A percentile compares a stretch with the other conserved stretches of the same genome.
Evolutionary conservation across 2,888 invertebrate species (phyloP).

Genomic region (Prosopocoilus inquinatus): DNA sequence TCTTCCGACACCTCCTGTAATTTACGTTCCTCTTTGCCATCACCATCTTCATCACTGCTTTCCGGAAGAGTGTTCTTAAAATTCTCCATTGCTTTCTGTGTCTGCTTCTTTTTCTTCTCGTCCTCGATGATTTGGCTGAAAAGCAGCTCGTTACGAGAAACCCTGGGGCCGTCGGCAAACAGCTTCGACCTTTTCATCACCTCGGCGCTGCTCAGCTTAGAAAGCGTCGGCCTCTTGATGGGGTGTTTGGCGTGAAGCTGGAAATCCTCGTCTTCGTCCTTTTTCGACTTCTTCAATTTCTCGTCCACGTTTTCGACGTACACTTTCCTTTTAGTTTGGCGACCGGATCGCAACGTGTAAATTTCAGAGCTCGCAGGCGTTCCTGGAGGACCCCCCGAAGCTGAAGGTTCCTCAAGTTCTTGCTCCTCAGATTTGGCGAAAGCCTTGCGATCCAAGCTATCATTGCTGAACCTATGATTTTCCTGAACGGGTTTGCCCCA

Average conservation of each 20-base stretch:
- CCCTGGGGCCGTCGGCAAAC: constrained; percentile 8
- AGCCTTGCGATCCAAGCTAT: constrained; percentile 15
- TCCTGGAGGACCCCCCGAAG: constrained; percentile 5
- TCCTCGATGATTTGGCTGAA: constrained; percentile 21
- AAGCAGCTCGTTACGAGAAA: constrained; percentile 17
- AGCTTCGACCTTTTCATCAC: constrained; percentile 20
- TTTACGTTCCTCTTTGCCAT: no score
- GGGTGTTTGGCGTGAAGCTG: constrained; percentile 8
- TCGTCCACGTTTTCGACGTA: constrained; percentile 21
- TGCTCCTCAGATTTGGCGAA: constrained; percentile 2
- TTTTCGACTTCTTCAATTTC: constrained; percentile 14
- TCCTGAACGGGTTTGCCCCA: constrained; percentile 22
- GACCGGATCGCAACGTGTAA: constrained; percentile 16
- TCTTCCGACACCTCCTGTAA: no score
- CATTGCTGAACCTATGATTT: constrained; percentile 18
- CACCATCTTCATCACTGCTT: constrained; percentile 12
- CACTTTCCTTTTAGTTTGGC: constrained; percentile 24
- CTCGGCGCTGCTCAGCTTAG: constrained; percentile 16
- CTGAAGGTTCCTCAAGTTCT: constrained; percentile 5
- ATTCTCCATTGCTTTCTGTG: constrained; percentile 4
- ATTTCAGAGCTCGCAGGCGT: constrained; percentile 8
- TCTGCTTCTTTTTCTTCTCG: constrained; percentile 8
- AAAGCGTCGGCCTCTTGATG: constrained; percentile 1
- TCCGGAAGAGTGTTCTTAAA: constrained; percentile 6
- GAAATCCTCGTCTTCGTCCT: constrained; percentile 12